Conservation (phyloP, 2,113 vertebrate species). For the Tragulus kanchil region DNA sequence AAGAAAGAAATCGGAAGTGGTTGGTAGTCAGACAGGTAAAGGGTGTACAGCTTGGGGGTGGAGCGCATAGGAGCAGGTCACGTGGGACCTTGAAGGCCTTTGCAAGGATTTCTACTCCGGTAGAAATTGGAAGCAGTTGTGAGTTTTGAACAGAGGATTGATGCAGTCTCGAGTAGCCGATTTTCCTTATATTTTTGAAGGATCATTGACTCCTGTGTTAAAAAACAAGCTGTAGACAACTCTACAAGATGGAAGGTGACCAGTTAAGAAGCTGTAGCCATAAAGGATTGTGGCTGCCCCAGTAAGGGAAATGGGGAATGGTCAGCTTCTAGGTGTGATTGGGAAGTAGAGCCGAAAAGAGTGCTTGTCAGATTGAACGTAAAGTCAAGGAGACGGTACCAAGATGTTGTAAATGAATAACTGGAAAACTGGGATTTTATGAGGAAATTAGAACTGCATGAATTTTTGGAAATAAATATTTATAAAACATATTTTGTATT, state of each 20-base stretch:
- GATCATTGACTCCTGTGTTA: not conserved
- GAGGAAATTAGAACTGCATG: not conserved
- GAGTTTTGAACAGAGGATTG: not conserved
- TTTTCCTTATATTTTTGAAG: conserved; percentile 22
- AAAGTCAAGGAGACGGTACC: not conserved
- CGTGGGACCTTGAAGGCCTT: not conserved
- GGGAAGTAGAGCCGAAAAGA: not conserved
- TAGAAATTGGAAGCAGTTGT: not conserved
- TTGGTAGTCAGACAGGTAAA: not conserved
- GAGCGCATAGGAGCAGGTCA: not conserved
- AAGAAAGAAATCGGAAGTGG: not conserved
- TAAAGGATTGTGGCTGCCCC: not conserved
- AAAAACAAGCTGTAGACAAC: not conserved
- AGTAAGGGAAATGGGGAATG: not conserved
- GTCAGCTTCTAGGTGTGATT: not conserved
- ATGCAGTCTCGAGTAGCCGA: not conserved
- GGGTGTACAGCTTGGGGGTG: no score
- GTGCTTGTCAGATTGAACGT: not conserved
- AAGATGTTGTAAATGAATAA: not conserved
- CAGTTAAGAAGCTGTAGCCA: not conserved
- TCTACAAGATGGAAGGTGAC: not conserved
- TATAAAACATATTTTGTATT: conserved; percentile 26
- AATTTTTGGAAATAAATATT: conserved; percentile 49
- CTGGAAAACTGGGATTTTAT: not conserved
- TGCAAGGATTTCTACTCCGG: not conserved